phyloP scores from a whole-genome alignment of 2,888 invertebrate species.

The Tribolium freemani region DNA sequence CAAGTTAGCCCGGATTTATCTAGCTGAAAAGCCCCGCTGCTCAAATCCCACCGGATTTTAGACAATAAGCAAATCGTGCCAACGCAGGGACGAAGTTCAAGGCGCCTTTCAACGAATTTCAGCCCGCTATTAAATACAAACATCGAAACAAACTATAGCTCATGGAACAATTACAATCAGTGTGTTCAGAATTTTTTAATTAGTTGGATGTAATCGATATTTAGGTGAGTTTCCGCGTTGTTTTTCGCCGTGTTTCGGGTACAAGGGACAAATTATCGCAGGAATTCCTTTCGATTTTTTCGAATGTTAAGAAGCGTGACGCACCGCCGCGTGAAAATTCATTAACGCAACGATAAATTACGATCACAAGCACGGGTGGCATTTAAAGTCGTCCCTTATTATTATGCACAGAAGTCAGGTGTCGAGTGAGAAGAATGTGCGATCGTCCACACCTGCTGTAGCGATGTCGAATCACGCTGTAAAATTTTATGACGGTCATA shows the following conservation, averaged over 20 bases:
- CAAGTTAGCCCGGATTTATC: neutral
- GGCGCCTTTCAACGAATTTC: too few relatives aligned
- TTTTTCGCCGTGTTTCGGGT: neutral
- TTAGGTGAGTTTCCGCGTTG: neutral
- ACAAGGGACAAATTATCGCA: slow-evolving; percentile 8
- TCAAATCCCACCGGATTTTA: neutral
- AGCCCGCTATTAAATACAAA: too few relatives aligned
- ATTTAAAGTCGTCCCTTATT: slow-evolving; percentile 37
- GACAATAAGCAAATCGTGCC: neutral
- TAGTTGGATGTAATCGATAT: too few relatives aligned
- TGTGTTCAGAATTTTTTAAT: too few relatives aligned
- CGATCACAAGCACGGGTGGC: slow-evolving; percentile 36
- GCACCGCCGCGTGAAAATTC: slow-evolving; percentile 45
- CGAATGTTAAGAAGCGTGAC: slow-evolving; percentile 38
- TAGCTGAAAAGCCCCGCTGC: neutral
- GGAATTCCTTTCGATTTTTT: slow-evolving; percentile 27
- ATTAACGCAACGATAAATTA: slow-evolving; percentile 52
- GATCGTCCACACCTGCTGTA: slow-evolving; percentile 30
- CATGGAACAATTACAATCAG: too few relatives aligned
- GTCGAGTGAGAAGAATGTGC: slow-evolving; percentile 38
- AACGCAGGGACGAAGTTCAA: too few relatives aligned
- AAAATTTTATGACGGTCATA: slow-evolving; percentile 40
- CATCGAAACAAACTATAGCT: too few relatives aligned
- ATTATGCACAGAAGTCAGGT: slow-evolving; percentile 42
- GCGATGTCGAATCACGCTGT: slow-evolving; percentile 38